A percentile compares a stretch with the other conserved stretches of the same genome.
Evolutionary conservation across 2,113 vertebrate genomes (phyloP).

Genomic region (Chauna torquata): DNA sequence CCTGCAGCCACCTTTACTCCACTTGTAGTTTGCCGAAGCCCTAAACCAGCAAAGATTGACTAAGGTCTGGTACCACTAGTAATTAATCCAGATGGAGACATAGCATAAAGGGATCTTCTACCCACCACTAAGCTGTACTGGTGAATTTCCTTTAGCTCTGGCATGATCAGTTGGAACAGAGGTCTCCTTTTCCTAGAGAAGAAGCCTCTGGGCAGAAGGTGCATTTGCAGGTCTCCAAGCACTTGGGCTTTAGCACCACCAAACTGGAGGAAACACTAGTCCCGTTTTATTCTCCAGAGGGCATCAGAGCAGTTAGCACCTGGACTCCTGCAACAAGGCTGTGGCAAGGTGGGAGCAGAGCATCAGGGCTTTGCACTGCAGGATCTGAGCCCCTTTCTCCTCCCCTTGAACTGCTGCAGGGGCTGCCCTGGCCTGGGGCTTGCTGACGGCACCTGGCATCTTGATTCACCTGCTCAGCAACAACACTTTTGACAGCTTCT

Average conservation of each 20-base stretch:
- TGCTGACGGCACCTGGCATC: background rate
- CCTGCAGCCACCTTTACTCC: background rate
- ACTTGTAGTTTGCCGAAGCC: background rate
- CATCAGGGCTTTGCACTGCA: background rate
- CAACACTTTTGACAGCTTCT: background rate
- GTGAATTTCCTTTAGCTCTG: background rate
- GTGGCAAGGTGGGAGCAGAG: background rate
- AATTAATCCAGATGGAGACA: background rate
- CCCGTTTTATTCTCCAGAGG: background rate
- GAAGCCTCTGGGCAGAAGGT: background rate
- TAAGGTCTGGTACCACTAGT: background rate
- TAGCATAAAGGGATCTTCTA: background rate
- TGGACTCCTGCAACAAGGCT: background rate
- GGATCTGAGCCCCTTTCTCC: background rate
- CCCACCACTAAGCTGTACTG: background rate
- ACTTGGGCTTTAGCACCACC: background rate
- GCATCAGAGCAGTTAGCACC: background rate
- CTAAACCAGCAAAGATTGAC: background rate
- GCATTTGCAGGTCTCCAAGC: background rate
- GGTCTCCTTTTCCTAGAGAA: background rate
- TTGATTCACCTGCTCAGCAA: background rate
- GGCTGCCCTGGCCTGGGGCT: background rate
- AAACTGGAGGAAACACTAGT: background rate
- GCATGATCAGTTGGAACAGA: background rate
- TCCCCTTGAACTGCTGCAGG: background rate